Base-by-base conservation (phyloP, 2,888 invertebrate species). In the Agonum fuliginosum region DNA sequence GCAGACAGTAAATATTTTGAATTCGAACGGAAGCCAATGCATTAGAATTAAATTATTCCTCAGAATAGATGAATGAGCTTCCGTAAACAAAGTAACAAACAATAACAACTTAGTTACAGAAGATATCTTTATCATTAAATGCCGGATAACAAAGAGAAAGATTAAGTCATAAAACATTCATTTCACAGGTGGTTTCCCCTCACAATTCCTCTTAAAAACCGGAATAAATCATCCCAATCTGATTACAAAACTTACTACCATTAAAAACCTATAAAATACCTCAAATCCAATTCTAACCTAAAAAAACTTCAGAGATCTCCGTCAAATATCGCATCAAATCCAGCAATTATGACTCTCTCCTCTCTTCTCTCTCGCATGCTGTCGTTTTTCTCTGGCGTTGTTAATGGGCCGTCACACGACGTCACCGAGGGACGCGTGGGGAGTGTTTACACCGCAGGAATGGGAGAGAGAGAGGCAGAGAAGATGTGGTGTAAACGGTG, bases 241-340 rank as follows among this genome's bases (percentile, higher is more conserved):
- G 37, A 37, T 37, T 37, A n/a, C 10, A 37, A 37, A 37, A 37
- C 37, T 37, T 37, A 37, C n/a, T 37, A 4, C 12, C 37, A 37
- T 37, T 37, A 37, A 37, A 37, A 37, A 37, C 37, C 37, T 1
- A 12, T 37, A 37, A 37, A 37, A 37, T 37, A 37, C n/a, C 37
- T 37, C 37, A 30, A 34, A 34, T 34, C 34, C 34, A 34, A 34
- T 37, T 12, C 37, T 12, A n/a, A 2, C 37, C n/a, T n/a, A 37
- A 10, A 37, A 37, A 37, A 37, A 37, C 37, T 37, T 12, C 37
- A 34, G 12, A 37, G 37, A 37, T 37, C 37, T 10, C n/a, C 0
- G 37, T 54, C 54, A 54, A 54, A 54, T 54, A 54, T 54, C 22
- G 54, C 54, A 54, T 54, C 54, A 54, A 54, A 22, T 54, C 54